Base-by-base conservation (phyloP, 2,888 invertebrate species). In the Sarcophaga variegata region DNA sequence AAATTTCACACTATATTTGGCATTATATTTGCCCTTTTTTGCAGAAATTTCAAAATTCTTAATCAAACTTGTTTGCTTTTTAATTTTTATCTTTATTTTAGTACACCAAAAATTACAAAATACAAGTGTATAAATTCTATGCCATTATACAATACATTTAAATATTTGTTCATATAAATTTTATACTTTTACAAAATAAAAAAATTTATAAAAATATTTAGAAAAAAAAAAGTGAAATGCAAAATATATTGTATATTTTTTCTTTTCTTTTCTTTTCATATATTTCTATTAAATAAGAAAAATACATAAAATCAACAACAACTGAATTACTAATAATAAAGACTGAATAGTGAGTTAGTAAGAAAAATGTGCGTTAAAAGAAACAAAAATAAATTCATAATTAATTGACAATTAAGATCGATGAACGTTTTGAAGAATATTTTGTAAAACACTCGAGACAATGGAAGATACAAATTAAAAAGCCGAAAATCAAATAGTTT, bases 21-120 rank as follows among this genome's bases (percentile, higher is more conserved):
- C 10, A 10, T 37, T 37, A 37, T 37, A 37, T 37, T 37, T 37
- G 10, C 37, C 1, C 10, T 22, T 60, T 78, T 49, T 70, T 76
- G 63, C 45, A 22, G 81, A 45, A 37, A 69, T 54, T 82, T 64
- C 76, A 64, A 64, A 54, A 70, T 82, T 76, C 45, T 37, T 71
- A 75, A 64, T 63, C 49, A 49, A 37, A 12, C 1, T 1, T 45
- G 49, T 69, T 75, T 66, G 8, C 49, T 71, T 14, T 59, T 70
- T 45, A 22, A 45, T 63, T 70, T 78, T 25, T 49, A 62, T 70
- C 67, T 83, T 79, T 66, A 37, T 60, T 84, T 79, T 88, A 78
- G 83, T 85, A 85, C 81, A 87, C 83, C 85, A 87, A 87, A 54
- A 83, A 87, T 83, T 84, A 84, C 87, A 86, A 86, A 88, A 88